These are phyloP conservation scores for Trinorchestia longiramus DNA, from an alignment of 1,140 invertebrate genomes.

Conservation along the genomic window DNA sequence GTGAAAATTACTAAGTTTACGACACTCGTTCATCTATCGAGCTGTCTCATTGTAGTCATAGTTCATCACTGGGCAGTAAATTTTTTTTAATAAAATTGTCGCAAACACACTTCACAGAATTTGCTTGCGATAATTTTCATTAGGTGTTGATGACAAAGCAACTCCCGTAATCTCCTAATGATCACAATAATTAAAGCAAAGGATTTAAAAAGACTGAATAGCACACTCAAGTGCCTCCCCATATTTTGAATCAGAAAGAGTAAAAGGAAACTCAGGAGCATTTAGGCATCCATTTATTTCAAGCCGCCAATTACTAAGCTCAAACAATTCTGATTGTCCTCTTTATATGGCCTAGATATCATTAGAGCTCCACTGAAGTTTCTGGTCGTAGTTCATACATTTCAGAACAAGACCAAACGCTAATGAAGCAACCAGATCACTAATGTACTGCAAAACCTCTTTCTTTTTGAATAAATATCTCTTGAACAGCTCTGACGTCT, in stretches of 20 bases:
- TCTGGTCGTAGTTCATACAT: not conserved
- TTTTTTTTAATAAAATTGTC: not conserved
- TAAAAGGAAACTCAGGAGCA: not conserved
- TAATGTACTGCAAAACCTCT: not conserved
- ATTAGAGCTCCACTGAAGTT: not conserved
- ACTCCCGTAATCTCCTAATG: not conserved
- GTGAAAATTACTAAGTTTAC: not conserved
- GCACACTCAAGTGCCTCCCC: not conserved
- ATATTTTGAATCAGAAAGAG: not conserved
- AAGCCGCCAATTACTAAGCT: conserved; percentile 10
- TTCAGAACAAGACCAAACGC: not conserved
- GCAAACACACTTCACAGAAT: not conserved
- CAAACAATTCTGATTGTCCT: conserved; percentile 33
- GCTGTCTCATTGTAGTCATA: not conserved
- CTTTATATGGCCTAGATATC: conserved; percentile 20
- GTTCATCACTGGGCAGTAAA: not conserved
- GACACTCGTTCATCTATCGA: not conserved
- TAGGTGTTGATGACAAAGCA: not conserved
- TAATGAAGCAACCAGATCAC: not conserved
- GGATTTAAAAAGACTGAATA: not conserved
- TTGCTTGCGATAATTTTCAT: not conserved
- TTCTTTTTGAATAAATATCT: not conserved
- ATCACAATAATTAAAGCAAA: conserved; percentile 1
- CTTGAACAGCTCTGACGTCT: not conserved
- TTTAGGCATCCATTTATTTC: not conserved